Percentiles rank a stretch among this genome's conserved stretches.
Evolutionary conservation across 2,113 vertebrate species (phyloP).

Genomic region (Pungitius pungitius): DNA sequence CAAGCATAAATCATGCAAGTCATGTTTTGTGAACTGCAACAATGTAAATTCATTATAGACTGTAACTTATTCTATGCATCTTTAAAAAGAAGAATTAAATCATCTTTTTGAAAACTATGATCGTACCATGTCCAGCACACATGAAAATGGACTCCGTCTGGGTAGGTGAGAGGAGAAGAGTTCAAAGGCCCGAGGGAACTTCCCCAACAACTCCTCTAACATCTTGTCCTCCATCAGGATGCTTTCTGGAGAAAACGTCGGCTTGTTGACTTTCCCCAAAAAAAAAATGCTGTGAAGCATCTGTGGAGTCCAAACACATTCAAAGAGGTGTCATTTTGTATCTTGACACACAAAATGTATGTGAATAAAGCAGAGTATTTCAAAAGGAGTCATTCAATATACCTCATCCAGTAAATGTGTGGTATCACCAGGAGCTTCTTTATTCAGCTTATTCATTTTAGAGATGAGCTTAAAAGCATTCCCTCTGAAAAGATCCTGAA

Average conservation of each 20-base stretch:
- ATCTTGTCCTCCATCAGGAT: neutral
- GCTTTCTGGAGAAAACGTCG: fast-evolving
- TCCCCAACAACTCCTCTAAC: fast-evolving
- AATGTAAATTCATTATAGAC: neutral
- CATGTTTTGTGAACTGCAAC: neutral
- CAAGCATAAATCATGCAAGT: neutral
- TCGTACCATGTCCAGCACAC: no score
- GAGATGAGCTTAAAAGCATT: neutral
- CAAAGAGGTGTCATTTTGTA: neutral
- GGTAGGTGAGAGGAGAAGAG: no score
- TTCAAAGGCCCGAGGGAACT: no score
- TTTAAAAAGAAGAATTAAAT: neutral
- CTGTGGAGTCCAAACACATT: slow-evolving; percentile 10
- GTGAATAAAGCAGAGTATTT: no score
- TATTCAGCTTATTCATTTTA: no score
- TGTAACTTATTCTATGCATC: neutral
- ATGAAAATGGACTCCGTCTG: no score
- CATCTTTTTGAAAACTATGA: neutral
- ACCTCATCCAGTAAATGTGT: no score
- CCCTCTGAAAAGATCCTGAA: fast-evolving
- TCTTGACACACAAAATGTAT: neutral
- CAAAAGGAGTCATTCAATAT: no score
- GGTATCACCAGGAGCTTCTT: no score
- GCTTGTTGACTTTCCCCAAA: neutral
- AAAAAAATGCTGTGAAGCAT: slow-evolving; percentile 55